Conservation (phyloP, 2,888 invertebrate species). For the Chymomyza amoena region DNA sequence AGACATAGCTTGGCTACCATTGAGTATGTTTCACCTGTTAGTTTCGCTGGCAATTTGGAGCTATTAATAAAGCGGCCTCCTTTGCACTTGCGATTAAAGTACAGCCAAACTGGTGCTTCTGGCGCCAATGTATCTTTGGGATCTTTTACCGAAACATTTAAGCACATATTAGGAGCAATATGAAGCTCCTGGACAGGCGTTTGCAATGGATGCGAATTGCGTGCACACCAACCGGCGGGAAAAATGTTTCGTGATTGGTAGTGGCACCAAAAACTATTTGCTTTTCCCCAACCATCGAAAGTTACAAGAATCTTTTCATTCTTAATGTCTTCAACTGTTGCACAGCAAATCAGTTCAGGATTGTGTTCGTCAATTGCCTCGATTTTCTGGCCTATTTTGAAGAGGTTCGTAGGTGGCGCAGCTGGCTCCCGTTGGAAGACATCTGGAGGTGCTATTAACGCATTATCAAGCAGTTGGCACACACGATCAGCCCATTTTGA, state of each 20-base stretch:
- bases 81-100: constrained; percentile 80
- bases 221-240: no score
- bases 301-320: constrained; percentile 96
- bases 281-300: constrained; percentile 98
- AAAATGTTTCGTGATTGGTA: constrained; percentile 97
- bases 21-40: constrained; percentile 80
- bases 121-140: constrained; percentile 76
- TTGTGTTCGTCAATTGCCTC: constrained; percentile 96
- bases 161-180: no score
- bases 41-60: constrained; percentile 78
- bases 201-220: constrained; percentile 95
- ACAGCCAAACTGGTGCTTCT: constrained; percentile 80
- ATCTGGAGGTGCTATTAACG: no score
- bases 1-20: constrained; percentile 78
- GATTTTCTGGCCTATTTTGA: no score
- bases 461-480: no score
- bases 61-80: constrained; percentile 80
- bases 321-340: constrained; percentile 95
- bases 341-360: constrained; percentile 97
- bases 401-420: no score
- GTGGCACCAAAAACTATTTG: constrained; percentile 97
- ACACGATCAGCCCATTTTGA: constrained; percentile 98
- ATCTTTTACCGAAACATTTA: no score
- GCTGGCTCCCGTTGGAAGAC: no score
- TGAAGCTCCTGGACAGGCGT: constrained; percentile 95